These are phyloP conservation scores for Bombycilla garrulus DNA, from an alignment of 2,113 vertebrate genomes.

Conservation along the genomic window DNA sequence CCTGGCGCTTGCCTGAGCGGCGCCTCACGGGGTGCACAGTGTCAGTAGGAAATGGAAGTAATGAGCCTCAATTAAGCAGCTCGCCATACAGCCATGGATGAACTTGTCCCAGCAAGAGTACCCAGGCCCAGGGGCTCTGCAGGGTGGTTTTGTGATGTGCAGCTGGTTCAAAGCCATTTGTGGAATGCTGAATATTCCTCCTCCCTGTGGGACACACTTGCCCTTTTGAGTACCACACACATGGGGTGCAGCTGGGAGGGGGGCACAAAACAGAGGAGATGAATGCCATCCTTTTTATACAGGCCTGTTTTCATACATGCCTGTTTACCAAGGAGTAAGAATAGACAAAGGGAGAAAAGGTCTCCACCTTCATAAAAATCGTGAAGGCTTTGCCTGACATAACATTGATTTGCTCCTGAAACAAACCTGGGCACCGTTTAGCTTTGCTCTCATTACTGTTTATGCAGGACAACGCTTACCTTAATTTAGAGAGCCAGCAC, in stretches of 20 bases:
- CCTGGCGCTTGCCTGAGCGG: not conserved
- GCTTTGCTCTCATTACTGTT: not conserved
- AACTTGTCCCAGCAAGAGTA: conserved; percentile 55
- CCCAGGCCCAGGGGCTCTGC: conserved; percentile 35
- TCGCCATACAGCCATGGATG: conserved; percentile 20
- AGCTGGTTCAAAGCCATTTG: conserved; percentile 56
- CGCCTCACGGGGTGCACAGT: not conserved
- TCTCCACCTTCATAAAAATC: not conserved
- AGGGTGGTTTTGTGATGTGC: conserved; percentile 38
- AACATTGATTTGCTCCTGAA: not conserved
- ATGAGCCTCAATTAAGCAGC: conserved; percentile 63
- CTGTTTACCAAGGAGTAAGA: not conserved
- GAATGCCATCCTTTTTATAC: not conserved
- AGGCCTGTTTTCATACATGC: not conserved
- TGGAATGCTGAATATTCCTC: conserved; percentile 10
- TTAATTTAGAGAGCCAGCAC: not conserved
- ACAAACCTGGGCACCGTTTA: not conserved
- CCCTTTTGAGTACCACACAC: conserved; percentile 34
- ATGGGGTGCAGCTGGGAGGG: not conserved
- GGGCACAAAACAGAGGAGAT: not conserved
- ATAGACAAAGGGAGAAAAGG: not conserved
- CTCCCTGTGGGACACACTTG: conserved; percentile 52
- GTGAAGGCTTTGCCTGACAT: not conserved
- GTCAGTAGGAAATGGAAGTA: conserved; percentile 55
- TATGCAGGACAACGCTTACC: not conserved